phyloP scores from a whole-genome alignment of 2,113 vertebrate species.

The Gavialis gangeticus region DNA sequence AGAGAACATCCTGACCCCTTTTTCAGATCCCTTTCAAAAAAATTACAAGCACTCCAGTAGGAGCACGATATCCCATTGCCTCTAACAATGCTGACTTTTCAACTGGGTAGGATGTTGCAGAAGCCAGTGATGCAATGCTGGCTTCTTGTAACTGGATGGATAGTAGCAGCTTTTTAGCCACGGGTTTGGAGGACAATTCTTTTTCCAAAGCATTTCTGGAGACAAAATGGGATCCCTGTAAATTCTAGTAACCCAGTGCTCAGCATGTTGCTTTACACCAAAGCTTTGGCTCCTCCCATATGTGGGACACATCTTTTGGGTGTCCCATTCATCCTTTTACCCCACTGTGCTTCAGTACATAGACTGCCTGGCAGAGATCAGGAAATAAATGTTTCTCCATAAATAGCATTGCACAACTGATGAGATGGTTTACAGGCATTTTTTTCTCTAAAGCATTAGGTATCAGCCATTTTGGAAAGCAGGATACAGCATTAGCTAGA shows the following conservation, averaged over 20 bases:
- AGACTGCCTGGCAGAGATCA: background rate
- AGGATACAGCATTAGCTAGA: background rate
- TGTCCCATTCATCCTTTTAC: background rate
- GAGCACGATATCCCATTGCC: constrained; percentile 9
- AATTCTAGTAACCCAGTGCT: background rate
- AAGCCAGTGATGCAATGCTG: constrained; percentile 6
- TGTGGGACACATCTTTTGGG: background rate
- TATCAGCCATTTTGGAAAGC: constrained; percentile 1
- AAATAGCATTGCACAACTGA: constrained; percentile 12
- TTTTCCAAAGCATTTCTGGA: constrained; percentile 13
- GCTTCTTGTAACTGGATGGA: constrained; percentile 10
- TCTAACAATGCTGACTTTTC: constrained; percentile 29
- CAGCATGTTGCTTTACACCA: background rate
- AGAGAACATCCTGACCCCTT: background rate
- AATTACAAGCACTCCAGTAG: constrained; percentile 10
- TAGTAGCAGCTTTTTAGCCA: background rate
- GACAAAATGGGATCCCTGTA: background rate
- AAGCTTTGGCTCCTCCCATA: background rate
- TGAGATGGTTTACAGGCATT: background rate
- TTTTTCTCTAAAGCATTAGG: background rate
- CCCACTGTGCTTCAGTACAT: background rate
- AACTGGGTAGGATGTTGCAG: background rate
- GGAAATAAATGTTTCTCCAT: background rate
- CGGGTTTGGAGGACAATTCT: background rate
- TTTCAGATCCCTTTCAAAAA: constrained; percentile 31